A percentile compares a stretch with the other conserved stretches of the same genome.
Evolutionary conservation across 2,113 vertebrate species (phyloP).

Genomic region (Emydocephalus ijimae): DNA sequence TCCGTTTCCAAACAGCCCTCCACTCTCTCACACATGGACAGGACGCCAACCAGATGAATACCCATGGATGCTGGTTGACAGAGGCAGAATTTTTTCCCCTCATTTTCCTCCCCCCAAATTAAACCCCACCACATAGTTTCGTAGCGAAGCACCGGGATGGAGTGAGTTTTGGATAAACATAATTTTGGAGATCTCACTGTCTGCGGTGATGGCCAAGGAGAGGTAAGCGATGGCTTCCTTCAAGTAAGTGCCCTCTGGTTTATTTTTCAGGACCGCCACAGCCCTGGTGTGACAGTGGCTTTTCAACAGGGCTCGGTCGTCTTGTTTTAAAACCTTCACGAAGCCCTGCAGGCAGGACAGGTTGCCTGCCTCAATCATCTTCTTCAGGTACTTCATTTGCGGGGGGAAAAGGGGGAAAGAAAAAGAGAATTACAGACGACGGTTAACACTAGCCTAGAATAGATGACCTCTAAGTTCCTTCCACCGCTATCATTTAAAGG

Average conservation of each 20-base stretch:
- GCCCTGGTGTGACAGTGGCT: conserved; percentile 80
- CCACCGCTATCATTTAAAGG: not conserved
- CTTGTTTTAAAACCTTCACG: conserved; percentile 74
- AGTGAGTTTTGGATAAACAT: too few relatives aligned
- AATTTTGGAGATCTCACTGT: conserved; percentile 64
- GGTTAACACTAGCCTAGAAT: not conserved
- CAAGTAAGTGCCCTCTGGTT: conserved; percentile 61
- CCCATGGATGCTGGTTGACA: too few relatives aligned
- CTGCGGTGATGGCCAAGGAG: conserved; percentile 88
- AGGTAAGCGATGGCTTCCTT: conserved; percentile 86
- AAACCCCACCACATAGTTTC: too few relatives aligned
- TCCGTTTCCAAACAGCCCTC: too few relatives aligned
- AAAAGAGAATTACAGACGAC: not conserved
- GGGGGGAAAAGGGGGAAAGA: not conserved
- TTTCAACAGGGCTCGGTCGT: conserved; percentile 76
- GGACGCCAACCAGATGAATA: too few relatives aligned
- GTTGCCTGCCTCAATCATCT: conserved; percentile 78
- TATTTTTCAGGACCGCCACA: conserved; percentile 71
- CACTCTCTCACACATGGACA: too few relatives aligned
- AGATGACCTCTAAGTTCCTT: not conserved
- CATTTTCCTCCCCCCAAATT: too few relatives aligned
- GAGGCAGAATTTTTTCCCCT: too few relatives aligned
- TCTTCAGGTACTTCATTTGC: conserved; percentile 81
- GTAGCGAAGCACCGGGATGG: too few relatives aligned
- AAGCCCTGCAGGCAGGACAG: conserved; percentile 83